Evolutionary conservation across 2,797 vertebrate genomes (phyloP), one percentile per base, ranked within the genome.

Genomic region (Liparis tanakae): DNA sequence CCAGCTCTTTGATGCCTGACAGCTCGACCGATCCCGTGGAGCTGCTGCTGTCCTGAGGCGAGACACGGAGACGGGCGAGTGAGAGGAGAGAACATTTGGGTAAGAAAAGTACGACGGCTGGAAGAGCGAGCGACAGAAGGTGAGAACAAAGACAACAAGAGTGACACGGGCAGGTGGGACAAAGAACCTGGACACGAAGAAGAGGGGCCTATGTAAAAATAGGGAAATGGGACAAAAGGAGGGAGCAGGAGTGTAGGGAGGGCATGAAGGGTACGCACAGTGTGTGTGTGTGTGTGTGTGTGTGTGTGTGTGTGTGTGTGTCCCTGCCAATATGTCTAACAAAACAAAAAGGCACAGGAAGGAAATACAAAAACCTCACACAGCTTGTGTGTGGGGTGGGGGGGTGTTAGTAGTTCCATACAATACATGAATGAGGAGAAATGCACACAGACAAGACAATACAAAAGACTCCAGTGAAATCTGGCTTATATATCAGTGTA

Each of bases 1-100:
- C 97, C 17, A 99, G 95, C 77, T 99, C 97, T 91, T 98, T 99
- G 88, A 96, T 94, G 6, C 97, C 98, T 3, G 94, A 96, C 78
- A 96, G 94, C 79, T 99, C 97, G n/a, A 91, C 95, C 0, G 96
- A 95, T 46, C 94, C 95, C 9, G 95, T 86, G 22, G 95, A 94
- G 87, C 94, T 92, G 56, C 87, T 88, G 78, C 94, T 94, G 41
- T 98, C 97, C 98, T 99, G 89, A 84, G 82, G 89, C 65, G 74
- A 51, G 81, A 80, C 68, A 71, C 66, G 43, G 43, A 86, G 78
- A 83, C 25, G 39, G 53, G 79, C 1, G 10, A 53, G 54, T 63
- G 69, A 64, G 63, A 77, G 36, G 5, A 51, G 18, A 22, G 41
- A 46, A 63, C 25, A 56, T 41, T 3, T 18, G 33, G 41, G 14